Evolutionary conservation across 30 jellyfish, hydroid and myxozoan species (phyloP), one percentile per base, ranked within the genome.

Genomic region (Hydractinia symbiolongicarpus): DNA sequence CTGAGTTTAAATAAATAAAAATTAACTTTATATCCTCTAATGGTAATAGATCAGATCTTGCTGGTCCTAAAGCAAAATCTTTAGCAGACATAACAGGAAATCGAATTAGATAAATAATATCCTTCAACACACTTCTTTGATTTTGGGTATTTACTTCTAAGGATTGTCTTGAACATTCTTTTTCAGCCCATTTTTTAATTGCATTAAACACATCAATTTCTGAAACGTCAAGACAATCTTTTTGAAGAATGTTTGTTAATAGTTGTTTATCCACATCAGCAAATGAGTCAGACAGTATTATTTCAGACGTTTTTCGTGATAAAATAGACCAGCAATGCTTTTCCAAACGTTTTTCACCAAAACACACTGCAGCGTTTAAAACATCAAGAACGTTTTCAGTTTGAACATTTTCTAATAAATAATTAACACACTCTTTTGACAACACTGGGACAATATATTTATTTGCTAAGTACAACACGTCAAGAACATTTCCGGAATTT

Each of bases 11-110:
- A 70, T 81, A 93, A 6, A 93, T 83, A 61, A 93, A 93, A 15
- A 93, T 81, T 11, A 81, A 86, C 57, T 76, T 87, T 40, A 93
- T 84, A 66, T 93, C 98, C 55, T 93, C 93, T n/a, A 85, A 77
- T 10, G 94, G 90, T 7, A 93, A 88, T 55, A 93, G 90, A 54
- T 83, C 86, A 9, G 98, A 93, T 57, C 96, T 68, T 5, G 98
- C 98, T 3, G 98, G 98, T 6, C 95, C 95, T 73, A 88, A 95
- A 16, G 98, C 98, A 87, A 93, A 93, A 62, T 93, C 98, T 73
- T 86, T 87, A 20, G 98, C 96, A 64, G 98, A 72, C 98, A 93
- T 93, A 6, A 93, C 95, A 1, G 98, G 98, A 61, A 93, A 93
- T 44, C 98, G 81, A 5, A 93, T 84, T 50, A 83, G 72, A n/a